phyloP scores from a whole-genome alignment of 53 echinoderm and acorn worm genomes.

The Echinometra lucunter region DNA sequence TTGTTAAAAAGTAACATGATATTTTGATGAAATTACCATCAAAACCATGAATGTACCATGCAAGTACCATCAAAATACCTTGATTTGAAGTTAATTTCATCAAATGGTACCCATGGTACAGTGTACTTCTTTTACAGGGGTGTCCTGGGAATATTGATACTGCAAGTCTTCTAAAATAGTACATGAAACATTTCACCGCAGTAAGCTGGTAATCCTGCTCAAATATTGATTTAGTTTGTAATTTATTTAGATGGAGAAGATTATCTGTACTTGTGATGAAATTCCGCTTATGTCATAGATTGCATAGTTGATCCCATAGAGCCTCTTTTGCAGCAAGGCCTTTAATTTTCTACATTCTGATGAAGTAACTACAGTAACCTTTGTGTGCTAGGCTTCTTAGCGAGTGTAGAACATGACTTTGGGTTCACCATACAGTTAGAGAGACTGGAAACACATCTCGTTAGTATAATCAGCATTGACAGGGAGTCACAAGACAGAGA shows the following conservation, averaged over 20 bases:
- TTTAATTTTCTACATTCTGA: too few relatives aligned
- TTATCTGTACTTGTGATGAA: neutral
- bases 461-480: conserved; percentile 3
- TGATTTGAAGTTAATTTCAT: too few relatives aligned
- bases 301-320: neutral
- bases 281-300: neutral
- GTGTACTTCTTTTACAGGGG: too few relatives aligned
- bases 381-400: neutral
- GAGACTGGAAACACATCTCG: conserved; percentile 28
- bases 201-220: neutral
- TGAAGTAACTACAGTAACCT: too few relatives aligned
- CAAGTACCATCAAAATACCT: too few relatives aligned
- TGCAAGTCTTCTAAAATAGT: neutral
- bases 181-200: neutral
- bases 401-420: neutral
- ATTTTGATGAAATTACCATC: too few relatives aligned
- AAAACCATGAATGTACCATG: too few relatives aligned
- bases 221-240: neutral
- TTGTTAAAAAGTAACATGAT: too few relatives aligned
- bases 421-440: neutral
- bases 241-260: neutral
- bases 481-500: conserved; percentile 25
- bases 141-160: neutral
- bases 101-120: too few relatives aligned
- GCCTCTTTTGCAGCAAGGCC: neutral